These are phyloP conservation scores for Lagenorhynchus albirostris DNA, from an alignment of 2,113 vertebrate species.

Conservation along the genomic window DNA sequence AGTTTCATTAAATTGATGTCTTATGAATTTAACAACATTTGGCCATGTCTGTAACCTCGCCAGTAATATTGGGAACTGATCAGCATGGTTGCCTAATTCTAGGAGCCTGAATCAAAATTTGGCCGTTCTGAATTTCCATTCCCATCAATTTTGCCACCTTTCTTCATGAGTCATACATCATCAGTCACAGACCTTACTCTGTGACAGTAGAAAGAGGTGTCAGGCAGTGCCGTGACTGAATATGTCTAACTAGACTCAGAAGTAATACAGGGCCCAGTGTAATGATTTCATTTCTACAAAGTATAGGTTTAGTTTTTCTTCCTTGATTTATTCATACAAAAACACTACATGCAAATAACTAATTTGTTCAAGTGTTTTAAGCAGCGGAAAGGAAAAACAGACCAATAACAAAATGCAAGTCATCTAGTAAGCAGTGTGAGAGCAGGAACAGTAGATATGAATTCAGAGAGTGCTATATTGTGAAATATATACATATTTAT, in stretches of 20 bases:
- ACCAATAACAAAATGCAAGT: neutral
- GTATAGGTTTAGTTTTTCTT: neutral
- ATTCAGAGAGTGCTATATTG: neutral
- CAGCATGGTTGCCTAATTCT: neutral
- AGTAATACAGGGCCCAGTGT: neutral
- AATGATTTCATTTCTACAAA: neutral
- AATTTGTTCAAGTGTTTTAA: neutral
- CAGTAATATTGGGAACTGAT: neutral
- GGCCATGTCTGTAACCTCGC: neutral
- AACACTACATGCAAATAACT: neutral
- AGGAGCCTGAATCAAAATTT: constrained; percentile 29
- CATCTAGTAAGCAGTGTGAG: neutral
- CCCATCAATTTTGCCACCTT: neutral
- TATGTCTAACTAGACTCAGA: neutral
- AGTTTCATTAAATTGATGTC: neutral
- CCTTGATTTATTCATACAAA: neutral
- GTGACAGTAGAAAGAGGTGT: neutral
- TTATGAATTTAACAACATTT: constrained; percentile 10
- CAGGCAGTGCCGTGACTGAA: neutral
- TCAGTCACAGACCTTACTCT: neutral
- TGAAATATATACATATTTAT: neutral
- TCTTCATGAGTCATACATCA: neutral
- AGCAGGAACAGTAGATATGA: neutral
- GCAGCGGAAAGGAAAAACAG: neutral
- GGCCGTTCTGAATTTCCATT: constrained; percentile 11